phyloP scores from a whole-genome alignment of 2,888 invertebrate genomes.

The Leptothorax acervorum region DNA sequence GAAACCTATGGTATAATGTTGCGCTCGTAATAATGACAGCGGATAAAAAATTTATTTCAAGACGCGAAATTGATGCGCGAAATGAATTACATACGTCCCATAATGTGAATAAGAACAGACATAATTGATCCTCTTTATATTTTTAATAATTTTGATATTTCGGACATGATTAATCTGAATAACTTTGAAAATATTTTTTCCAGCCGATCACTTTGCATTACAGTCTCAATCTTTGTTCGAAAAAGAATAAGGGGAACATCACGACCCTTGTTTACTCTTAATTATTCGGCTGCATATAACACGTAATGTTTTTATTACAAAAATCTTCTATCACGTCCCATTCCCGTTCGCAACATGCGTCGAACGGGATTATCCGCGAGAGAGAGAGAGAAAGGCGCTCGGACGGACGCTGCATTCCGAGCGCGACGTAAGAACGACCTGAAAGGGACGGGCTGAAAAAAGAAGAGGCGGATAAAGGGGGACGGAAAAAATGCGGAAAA shows the following conservation, averaged over 20 bases:
- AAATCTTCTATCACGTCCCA: conserved; percentile 25
- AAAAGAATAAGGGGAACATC: not conserved
- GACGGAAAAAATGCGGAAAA: conserved; percentile 49
- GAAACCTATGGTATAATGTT: not conserved
- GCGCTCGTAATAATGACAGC: not conserved
- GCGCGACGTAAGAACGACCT: conserved; percentile 44
- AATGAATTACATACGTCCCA: not conserved
- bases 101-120: not conserved
- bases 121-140: not conserved
- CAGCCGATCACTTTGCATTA: not conserved
- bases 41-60: not conserved
- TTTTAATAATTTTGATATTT: not conserved
- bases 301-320: conserved; percentile 18
- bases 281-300: conserved; percentile 8
- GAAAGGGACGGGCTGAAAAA: conserved; percentile 43
- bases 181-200: not conserved
- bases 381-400: conserved; percentile 15
- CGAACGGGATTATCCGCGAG: conserved; percentile 28
- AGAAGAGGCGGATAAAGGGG: not conserved
- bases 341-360: conserved; percentile 19
- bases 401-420: conserved; percentile 29
- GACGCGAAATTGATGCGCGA: not conserved
- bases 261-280: not conserved
- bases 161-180: not conserved
- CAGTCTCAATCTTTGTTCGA: not conserved